Evolutionary conservation across 2,888 invertebrate genomes (phyloP), one percentile per base, ranked within the genome.

Genomic region (Ctenicera cuprea): DNA sequence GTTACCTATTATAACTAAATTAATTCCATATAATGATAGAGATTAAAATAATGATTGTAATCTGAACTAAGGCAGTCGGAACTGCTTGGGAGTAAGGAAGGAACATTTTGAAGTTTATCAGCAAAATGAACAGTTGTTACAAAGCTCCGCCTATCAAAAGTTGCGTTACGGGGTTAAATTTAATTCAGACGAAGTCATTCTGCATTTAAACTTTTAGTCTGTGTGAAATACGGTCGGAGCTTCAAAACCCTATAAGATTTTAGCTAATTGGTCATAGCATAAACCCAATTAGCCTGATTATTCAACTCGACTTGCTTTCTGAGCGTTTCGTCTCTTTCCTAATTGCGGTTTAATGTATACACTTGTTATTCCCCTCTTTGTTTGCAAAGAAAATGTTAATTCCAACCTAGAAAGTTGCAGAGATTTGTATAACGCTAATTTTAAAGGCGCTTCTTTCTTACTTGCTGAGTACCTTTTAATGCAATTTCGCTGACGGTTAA

Each of bases 221-320:
- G 64, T 69, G 79, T 81, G 75, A 81, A 82, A 82, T 81, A 81
- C 80, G 79, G 76, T 79, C 73, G 70, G 75, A 71, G 79, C 79
- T 78, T 80, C 79, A 79, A 79, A 80, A 81, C 80, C 79, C 79
- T 79, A 78, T 76, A 81, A 82, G 81, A 80, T 77, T 82, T 79
- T 78, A 80, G 76, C 80, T 83, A 83, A 83, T 83, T 83, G 82
- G 81, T 82, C 81, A 81, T 80, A 81, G 80, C 80, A 81, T 80
- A 80, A 82, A 81, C 80, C 80, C 80, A 82, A 82, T 83, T 83
- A 81, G 79, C 70, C 75, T 80, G 82, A 82, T 83, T 83, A 82
- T 74, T 74, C 74, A 59, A 74, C 63, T 66, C 52, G 67, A 74
- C 67, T 74, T 71, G 71, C 63, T 74, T 71, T 71, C 54, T 57